These are phyloP conservation scores for Irena cyanogastra DNA, from an alignment of 2,113 vertebrate species.

Conservation along the genomic window DNA sequence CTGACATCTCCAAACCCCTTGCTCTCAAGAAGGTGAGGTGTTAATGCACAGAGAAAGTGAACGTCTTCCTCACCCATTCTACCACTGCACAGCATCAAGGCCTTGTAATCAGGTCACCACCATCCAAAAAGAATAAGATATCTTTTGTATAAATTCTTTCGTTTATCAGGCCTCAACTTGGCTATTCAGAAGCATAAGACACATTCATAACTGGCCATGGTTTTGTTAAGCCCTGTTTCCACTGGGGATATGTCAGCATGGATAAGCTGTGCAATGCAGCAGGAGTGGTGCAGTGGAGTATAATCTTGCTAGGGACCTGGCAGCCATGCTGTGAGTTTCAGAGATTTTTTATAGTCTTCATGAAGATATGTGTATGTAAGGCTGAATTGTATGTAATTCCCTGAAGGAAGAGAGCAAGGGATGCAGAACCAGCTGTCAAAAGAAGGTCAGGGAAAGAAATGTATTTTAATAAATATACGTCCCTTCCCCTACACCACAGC, in stretches of 20 bases:
- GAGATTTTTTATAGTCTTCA: rapidly evolving
- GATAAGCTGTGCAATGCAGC: not conserved
- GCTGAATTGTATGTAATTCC: not conserved
- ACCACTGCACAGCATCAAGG: not conserved
- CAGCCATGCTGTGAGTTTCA: not conserved
- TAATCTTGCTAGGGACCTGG: not conserved
- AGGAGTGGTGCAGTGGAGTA: not conserved
- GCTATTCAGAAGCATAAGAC: not conserved
- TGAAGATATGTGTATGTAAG: not conserved
- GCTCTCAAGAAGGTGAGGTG: not conserved
- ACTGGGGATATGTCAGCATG: not conserved
- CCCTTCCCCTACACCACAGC: not conserved
- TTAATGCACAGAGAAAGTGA: not conserved
- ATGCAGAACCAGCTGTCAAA: not conserved
- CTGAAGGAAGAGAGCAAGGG: not conserved
- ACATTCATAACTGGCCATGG: not conserved
- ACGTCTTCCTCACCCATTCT: not conserved
- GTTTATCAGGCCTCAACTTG: not conserved
- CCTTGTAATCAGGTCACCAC: not conserved
- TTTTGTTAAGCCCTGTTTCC: not conserved
- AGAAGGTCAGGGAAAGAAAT: not conserved
- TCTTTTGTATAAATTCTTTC: not conserved
- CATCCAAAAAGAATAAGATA: not conserved
- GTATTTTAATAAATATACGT: not conserved
- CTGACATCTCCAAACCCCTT: not conserved